Percentiles rank a stretch among this genome's conserved stretches.
Evolutionary conservation across 2,797 vertebrate species (phyloP).

Genomic region (Lacerta agilis): DNA sequence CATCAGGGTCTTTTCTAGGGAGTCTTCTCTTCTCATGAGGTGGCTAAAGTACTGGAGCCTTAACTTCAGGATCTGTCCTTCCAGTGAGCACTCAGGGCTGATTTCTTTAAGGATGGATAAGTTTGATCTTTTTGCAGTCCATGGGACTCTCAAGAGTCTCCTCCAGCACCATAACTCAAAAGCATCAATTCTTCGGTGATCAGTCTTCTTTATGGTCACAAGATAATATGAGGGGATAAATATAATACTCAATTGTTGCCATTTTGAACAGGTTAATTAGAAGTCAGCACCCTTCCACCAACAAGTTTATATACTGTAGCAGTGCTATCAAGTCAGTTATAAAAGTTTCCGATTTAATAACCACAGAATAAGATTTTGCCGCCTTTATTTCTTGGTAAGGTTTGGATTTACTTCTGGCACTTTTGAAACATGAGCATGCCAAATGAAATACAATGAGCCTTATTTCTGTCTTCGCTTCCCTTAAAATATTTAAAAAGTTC

Average conservation of each 20-base stretch:
- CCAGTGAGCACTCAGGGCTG: too few species aligned
- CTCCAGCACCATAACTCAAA: too few species aligned
- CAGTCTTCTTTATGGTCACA: too few species aligned
- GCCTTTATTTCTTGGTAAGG: background rate
- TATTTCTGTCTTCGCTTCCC: constrained; percentile 10
- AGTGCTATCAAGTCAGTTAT: background rate
- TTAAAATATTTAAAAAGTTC: constrained; percentile 13
- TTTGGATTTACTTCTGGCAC: background rate
- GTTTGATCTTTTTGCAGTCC: too few species aligned
- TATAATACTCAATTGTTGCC: too few species aligned
- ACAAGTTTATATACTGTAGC: background rate
- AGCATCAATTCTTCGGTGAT: too few species aligned
- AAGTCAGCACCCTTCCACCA: background rate
- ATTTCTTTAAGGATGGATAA: too few species aligned
- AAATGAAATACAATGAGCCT: background rate
- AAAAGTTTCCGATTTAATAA: accelerated
- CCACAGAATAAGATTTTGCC: background rate
- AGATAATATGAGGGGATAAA: background rate
- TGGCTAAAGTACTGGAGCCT: too few species aligned
- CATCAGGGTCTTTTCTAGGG: too few species aligned
- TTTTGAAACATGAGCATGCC: background rate
- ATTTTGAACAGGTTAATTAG: background rate
- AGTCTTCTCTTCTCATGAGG: too few species aligned
- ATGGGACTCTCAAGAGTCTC: too few species aligned
- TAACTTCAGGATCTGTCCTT: too few species aligned